Base-by-base conservation (phyloP, 1,140 invertebrate species). In the Heliconius eleuchia region DNA sequence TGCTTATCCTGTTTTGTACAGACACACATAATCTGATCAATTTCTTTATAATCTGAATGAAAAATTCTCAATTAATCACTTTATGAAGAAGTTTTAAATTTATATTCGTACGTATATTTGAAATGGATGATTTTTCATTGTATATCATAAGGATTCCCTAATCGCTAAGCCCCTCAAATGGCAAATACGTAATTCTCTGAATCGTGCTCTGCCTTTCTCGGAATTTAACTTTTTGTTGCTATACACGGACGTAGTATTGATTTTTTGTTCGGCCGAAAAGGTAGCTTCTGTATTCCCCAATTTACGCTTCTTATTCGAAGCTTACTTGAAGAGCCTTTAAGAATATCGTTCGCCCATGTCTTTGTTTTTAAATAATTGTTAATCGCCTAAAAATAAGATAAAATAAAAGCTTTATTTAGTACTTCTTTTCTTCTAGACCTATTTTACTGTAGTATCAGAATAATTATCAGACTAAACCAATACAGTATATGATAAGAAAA, bases 71-170 rank as follows among this genome's bases (percentile, higher is more conserved):
- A 19, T 52, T 46, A 16, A 52, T 52, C 50, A 19, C 50, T 52
- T 52, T 19, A 6, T 16, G 6, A 52, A 23, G 8, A 66, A 30
- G 9, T 66, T 30, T 66, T 30, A 11, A 66, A 13, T 66, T 4
- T 66, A 66, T 27, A 66, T 13, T 23, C 27, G 1, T 66, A 34
- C 3, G 11, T 66, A 27, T 66, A 66, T 30, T 66, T 23, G 30
- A n/a, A 66, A 27, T 8, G 60, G 60, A 13, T 11, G 55, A 75
- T 37, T 75, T 46, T 11, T 73, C 52, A 60, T 42, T 27, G 8
- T 2, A 78, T 37, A 60, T 70, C 39, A 39, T 82, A 82, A 75
- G 81, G 81, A 76, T 82, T 82, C 81, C 73, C 52, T 76, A 80
- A 80, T 80, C 71, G 73, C 52, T 46, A 18, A 74, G 73, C 52